Base-by-base conservation (phyloP, 2,888 invertebrate genomes). In the Hypomecis punctinalis region DNA sequence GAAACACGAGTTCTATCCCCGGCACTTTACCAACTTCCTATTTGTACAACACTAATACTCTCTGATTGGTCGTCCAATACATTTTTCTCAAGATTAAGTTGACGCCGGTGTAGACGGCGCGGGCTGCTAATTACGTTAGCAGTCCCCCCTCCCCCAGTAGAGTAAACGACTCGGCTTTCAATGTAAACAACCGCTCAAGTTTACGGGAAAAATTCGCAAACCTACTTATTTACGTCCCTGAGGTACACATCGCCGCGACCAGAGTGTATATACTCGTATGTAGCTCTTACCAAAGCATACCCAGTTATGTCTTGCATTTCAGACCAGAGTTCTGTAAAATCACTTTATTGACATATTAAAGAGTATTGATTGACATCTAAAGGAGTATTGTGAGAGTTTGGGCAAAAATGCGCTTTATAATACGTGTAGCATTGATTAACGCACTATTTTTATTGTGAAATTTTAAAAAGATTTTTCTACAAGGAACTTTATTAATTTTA, bases 101-200 rank as follows among this genome's bases (percentile, higher is more conserved):
- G 84, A 81, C 78, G 78, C 79, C 77, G 79, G 78, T 80, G 79
- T 78, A 78, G 81, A 78, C 77, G 80, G 76, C 78, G 81, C 82
- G 77, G 83, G 84, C 84, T 85, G 82, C 88, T 90, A 91, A 92
- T 91, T 90, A 90, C 81, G 85, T 91, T 89, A 90, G 88, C 83
- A 85, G 85, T 37, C 49, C 72, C 74, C 71, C 67, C 75, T 70
- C 76, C 79, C 81, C 83, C 76, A 63, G 63, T 47, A 82, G 88
- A 89, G 88, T 84, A 90, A 90, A 91, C 91, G 86, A 88, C 86
- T 88, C 87, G 82, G 84, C 86, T 91, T 89, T 86, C 90, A 84
- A 78, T 85, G 87, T 87, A 91, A 91, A 91, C 90, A 92, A 87
- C 79, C 83, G 84, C 84, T 88, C 86, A 85, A 91, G 85, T 89